These are phyloP conservation scores for Sesia apiformis DNA, from an alignment of 2,888 invertebrate species.

Conservation along the genomic window DNA sequence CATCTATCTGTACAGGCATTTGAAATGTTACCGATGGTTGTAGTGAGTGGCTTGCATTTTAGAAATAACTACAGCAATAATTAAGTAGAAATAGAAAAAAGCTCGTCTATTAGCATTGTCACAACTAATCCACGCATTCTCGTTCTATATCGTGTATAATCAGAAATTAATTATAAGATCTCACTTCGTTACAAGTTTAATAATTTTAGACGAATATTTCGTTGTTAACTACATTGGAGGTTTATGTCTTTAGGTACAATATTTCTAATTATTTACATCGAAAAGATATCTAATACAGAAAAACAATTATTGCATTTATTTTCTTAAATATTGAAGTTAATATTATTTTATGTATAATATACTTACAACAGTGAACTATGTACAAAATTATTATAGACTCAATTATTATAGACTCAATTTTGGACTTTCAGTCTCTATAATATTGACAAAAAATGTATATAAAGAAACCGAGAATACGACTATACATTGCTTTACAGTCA, in stretches of 20 bases:
- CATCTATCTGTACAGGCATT: no score
- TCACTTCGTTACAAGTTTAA: background rate
- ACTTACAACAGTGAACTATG: constrained; percentile 67
- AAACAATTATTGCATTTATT: constrained; percentile 55
- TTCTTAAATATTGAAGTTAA: constrained; percentile 61
- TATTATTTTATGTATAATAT: constrained; percentile 49
- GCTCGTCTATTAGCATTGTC: background rate
- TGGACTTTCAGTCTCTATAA: constrained; percentile 73
- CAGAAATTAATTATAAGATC: no score
- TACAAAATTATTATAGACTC: constrained; percentile 48
- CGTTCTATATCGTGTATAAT: no score
- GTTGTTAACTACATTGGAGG: constrained; percentile 38
- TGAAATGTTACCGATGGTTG: no score
- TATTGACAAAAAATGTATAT: constrained; percentile 29
- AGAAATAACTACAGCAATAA: no score
- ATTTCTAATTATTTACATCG: constrained; percentile 58
- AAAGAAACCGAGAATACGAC: constrained; percentile 41
- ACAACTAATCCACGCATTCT: background rate
- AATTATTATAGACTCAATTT: constrained; percentile 52
- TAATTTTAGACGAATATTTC: constrained; percentile 14
- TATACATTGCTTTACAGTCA: constrained; percentile 31
- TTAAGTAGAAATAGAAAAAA: background rate
- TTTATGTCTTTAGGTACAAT: constrained; percentile 38
- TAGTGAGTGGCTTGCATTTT: no score
- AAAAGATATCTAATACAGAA: constrained; percentile 63